phyloP scores from a whole-genome alignment of 2,113 vertebrate genomes.

The Raja brachyura region DNA sequence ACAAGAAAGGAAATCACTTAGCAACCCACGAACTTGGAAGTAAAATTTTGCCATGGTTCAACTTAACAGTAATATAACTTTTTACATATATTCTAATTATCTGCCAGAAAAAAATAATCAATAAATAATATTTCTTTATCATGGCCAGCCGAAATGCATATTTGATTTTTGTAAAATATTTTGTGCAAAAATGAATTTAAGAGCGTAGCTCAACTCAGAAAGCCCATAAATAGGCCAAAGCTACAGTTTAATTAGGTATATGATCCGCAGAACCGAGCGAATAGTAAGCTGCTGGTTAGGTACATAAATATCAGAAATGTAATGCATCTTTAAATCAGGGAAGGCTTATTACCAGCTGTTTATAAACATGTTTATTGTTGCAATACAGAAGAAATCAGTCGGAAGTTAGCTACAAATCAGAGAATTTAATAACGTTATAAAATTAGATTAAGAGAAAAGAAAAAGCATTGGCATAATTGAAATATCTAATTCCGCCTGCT shows the following conservation, averaged over 20 bases:
- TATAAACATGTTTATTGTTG: neutral
- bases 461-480: neutral
- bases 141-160: neutral
- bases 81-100: slow-evolving; percentile 11
- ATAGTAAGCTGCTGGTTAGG: neutral
- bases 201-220: neutral
- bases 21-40: neutral
- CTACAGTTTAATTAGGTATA: neutral
- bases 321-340: neutral
- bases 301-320: neutral
- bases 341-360: neutral
- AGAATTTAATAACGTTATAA: neutral
- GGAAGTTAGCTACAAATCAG: neutral
- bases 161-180: neutral
- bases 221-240: neutral
- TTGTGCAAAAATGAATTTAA: neutral
- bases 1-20: neutral
- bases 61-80: neutral
- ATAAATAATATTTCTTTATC: neutral
- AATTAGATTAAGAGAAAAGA: neutral
- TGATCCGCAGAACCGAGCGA: neutral
- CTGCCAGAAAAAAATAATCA: neutral
- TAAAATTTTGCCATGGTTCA: neutral
- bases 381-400: neutral
- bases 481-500: neutral